These are phyloP conservation scores for Papilio gigon DNA, from an alignment of 2,888 invertebrate genomes.

Conservation along the genomic window DNA sequence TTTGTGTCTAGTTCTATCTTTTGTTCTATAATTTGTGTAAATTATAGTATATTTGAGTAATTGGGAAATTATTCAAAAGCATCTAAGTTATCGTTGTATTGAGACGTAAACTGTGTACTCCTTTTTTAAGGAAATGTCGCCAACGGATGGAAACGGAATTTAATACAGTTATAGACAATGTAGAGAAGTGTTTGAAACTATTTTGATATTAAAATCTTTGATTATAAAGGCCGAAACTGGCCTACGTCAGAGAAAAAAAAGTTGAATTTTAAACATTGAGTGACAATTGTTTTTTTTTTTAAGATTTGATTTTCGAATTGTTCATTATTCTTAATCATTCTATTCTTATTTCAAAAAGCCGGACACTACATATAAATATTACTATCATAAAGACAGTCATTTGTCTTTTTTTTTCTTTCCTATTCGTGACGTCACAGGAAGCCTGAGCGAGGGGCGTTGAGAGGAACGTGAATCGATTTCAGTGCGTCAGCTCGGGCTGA, in stretches of 20 bases:
- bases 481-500: not conserved
- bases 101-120: no score
- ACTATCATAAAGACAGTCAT: not conserved
- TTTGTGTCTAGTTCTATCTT: not conserved
- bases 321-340: not conserved
- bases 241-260: no score
- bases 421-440: conserved; percentile 21
- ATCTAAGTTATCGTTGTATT: no score
- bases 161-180: no score
- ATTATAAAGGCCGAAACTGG: no score
- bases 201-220: no score
- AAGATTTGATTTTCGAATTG: not conserved
- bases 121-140: no score
- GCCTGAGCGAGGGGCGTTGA: conserved; percentile 19
- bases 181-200: no score
- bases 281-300: not conserved
- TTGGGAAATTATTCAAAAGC: no score
- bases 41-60: not conserved
- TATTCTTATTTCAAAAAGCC: not conserved
- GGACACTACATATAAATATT: not conserved
- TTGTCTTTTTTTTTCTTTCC: not conserved
- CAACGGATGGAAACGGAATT: no score
- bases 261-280: no score
- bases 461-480: conserved; percentile 20
- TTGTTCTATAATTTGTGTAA: not conserved